Percentiles rank a stretch among this genome's conserved stretches.
Conservation (phyloP, 2,113 vertebrate genomes). For the Ceuthmochares aereus region DNA sequence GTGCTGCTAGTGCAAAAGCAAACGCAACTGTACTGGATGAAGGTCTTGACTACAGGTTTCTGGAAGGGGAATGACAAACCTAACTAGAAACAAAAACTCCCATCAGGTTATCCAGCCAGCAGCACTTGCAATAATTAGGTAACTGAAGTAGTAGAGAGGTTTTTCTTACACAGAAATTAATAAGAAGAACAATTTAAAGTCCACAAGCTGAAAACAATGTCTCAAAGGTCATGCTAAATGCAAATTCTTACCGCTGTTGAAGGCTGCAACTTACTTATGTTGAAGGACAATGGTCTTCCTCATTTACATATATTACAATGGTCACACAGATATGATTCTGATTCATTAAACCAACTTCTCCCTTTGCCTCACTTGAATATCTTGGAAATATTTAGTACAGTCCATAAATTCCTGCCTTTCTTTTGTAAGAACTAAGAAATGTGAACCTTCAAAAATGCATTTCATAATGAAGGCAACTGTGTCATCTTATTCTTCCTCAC, state of each 20-base stretch:
- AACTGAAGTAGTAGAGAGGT: not conserved
- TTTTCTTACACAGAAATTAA: not conserved
- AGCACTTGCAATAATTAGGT: not conserved
- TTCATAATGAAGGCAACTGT: not conserved
- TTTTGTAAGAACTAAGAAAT: not conserved
- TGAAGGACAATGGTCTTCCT: not conserved
- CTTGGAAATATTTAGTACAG: not conserved
- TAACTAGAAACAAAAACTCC: not conserved
- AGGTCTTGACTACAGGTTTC: not conserved
- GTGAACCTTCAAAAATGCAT: not conserved
- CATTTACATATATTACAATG: not conserved
- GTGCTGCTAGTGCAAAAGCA: not conserved
- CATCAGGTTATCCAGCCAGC: not conserved
- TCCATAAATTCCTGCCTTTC: not conserved
- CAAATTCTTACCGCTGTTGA: not conserved
- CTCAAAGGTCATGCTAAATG: not conserved
- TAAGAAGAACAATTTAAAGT: not conserved
- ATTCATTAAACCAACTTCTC: not conserved
- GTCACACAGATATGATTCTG: not conserved
- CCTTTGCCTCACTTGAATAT: not conserved
- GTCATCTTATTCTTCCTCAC: not conserved
- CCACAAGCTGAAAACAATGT: not conserved
- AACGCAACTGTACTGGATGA: not conserved
- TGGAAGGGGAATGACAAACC: not conserved
- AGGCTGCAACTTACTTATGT: not conserved